These are phyloP conservation scores for Carassius gibelio DNA, from an alignment of 2,113 vertebrate genomes.

Conservation along the genomic window DNA sequence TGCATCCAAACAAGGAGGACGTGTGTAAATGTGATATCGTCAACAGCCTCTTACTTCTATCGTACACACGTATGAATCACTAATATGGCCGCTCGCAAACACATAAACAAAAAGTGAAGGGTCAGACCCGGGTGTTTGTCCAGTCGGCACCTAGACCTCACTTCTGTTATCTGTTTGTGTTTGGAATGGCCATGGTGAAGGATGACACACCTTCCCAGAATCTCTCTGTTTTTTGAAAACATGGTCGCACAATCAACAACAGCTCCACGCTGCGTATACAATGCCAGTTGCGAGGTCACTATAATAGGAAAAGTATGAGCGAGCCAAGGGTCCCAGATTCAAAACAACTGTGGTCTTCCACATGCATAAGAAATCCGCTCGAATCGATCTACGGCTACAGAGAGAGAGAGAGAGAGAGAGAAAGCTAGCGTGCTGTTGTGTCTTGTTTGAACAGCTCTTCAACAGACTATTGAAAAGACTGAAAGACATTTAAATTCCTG, in stretches of 20 bases:
- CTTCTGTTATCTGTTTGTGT: conserved; percentile 52
- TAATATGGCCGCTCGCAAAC: conserved; percentile 26
- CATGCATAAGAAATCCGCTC: conserved; percentile 36
- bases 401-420: background rate
- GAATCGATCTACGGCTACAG: conserved; percentile 20
- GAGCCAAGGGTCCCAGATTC: conserved; percentile 11
- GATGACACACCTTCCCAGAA: conserved; percentile 48
- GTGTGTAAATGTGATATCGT: conserved; percentile 39
- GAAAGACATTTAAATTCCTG: conserved; percentile 34
- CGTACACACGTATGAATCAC: conserved; percentile 19
- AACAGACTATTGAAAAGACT: background rate
- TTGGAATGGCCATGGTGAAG: conserved; percentile 30
- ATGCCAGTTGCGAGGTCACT: conserved; percentile 48
- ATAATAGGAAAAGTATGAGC: conserved; percentile 56
- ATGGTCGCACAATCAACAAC: conserved; percentile 49
- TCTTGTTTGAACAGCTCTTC: conserved; percentile 26
- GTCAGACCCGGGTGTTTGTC: conserved; percentile 3
- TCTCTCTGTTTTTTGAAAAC: conserved; percentile 46
- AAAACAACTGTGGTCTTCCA: conserved; percentile 51
- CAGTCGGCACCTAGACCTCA: conserved; percentile 16
- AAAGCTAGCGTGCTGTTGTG: background rate
- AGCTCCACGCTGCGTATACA: conserved; percentile 6
- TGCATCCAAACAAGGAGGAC: conserved; percentile 28
- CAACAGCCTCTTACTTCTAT: conserved; percentile 21
- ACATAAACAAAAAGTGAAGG: conserved; percentile 33